Evolutionary conservation across 2,113 vertebrate species (phyloP).

Genomic region (Pteropus alecto): DNA sequence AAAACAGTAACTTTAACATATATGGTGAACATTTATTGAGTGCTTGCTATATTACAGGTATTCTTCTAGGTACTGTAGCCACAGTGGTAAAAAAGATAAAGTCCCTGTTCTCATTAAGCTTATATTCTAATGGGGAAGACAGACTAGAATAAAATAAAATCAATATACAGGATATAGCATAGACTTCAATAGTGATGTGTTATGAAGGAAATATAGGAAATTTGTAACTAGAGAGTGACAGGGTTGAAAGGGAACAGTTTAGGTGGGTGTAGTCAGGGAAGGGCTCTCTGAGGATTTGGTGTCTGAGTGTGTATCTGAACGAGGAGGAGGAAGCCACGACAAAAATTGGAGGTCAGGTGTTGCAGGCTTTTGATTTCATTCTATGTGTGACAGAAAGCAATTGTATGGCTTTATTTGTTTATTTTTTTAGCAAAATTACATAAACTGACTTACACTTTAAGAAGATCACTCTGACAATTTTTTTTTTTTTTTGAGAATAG

Average conservation of each 20-base stretch:
- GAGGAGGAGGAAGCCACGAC: neutral
- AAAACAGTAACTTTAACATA: neutral
- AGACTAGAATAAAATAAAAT: neutral
- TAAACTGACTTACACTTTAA: neutral
- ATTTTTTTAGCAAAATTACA: neutral
- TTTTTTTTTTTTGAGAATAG: neutral
- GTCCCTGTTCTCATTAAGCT: neutral
- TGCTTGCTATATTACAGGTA: neutral
- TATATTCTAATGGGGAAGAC: neutral
- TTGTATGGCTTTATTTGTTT: neutral
- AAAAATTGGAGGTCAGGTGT: neutral
- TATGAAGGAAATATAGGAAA: neutral
- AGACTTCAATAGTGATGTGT: neutral
- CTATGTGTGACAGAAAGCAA: neutral
- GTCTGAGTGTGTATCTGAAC: neutral
- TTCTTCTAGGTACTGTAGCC: neutral
- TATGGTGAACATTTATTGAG: neutral
- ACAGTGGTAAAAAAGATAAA: neutral
- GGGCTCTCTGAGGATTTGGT: neutral
- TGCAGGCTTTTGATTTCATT: neutral
- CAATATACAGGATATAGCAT: neutral
- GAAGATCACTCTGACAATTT: neutral
- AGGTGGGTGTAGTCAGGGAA: neutral
- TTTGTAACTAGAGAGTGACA: neutral
- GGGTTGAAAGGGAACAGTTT: neutral